Base-by-base conservation (phyloP, 2,113 vertebrate genomes). In the Phaethon lepturus region DNA sequence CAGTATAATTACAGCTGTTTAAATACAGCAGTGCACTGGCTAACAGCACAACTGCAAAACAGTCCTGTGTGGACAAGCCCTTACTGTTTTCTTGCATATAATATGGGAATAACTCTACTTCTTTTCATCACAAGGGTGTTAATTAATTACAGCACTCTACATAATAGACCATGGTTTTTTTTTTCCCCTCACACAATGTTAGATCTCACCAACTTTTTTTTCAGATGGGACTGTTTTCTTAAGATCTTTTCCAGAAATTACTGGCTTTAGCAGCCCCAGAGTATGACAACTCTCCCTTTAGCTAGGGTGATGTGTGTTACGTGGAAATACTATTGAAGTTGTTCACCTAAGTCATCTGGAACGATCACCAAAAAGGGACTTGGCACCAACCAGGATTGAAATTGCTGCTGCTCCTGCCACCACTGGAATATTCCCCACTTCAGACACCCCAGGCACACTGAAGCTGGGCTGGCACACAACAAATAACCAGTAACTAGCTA, bases 1-100 rank as follows among this genome's bases (percentile, higher is more conserved):
- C n/a, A 67, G 45, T 62, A 13, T 83, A 92, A 96, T 79, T 92
- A 88, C 59, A 93, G 81, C 53, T 91, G 58, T 66, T 94, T 83
- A 95, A 96, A 93, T 62, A 86, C 6, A 89, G 80, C 40, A 77
- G 17, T 49, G 7, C 24, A 78, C 26, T 52, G 38, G 33, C 81
- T 45, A 84, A 77, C 53, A 75, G 52, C 42, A 86, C 45, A 92
- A 94, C 40, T 79, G 42, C 35, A 28, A 23, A 91, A 82, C 60
- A 84, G 12, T 77, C 17, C 56, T 15, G 25, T 18, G 38, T 45
- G 76, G 73, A 95, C 73, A 94, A 78, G 83, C 29, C 20, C 22
- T 82, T 69, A 82, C 77, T 83, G 50, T 88, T 73, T 90, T 85
- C 71, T 88, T 45, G 38, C 24, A 31, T 49, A 33, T 12, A 50